phyloP scores from a whole-genome alignment of 1,140 invertebrate genomes.

The Venturia canescens region DNA sequence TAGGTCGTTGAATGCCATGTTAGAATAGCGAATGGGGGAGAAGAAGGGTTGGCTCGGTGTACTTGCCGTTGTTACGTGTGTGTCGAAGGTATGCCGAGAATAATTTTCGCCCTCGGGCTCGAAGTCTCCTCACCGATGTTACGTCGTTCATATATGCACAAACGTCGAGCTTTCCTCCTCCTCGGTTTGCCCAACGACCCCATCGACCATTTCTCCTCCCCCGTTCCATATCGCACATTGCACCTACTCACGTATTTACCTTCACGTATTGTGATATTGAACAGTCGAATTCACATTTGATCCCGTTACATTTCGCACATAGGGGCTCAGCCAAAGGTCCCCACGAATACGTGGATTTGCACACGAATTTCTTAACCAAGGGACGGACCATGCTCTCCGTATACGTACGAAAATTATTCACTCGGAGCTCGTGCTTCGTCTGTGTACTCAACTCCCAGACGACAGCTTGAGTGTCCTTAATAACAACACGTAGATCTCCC shows the following conservation, averaged over 20 bases:
- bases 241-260: not conserved
- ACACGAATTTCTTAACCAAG: too few relatives aligned
- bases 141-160: conserved; percentile 13
- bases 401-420: too few relatives aligned
- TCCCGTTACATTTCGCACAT: too few relatives aligned
- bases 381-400: too few relatives aligned
- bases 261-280: not conserved
- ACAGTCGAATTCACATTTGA: too few relatives aligned
- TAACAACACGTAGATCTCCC: too few relatives aligned
- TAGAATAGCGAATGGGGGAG: not conserved
- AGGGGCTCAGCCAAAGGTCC: too few relatives aligned
- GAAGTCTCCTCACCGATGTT: not conserved
- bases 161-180: not conserved
- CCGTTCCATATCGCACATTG: not conserved
- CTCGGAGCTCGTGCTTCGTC: too few relatives aligned
- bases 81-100: conserved; percentile 53
- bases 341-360: too few relatives aligned
- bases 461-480: too few relatives aligned
- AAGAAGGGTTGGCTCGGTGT: not conserved
- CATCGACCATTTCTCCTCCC: not conserved
- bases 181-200: conserved; percentile 19
- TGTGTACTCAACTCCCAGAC: too few relatives aligned
- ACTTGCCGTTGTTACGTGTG: conserved; percentile 36
- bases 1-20: conserved; percentile 24
- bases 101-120: conserved; percentile 52